Evolutionary conservation across 37 sponge, comb jelly and placozoan genomes (phyloP).

Genomic region (Geodia barretti): DNA sequence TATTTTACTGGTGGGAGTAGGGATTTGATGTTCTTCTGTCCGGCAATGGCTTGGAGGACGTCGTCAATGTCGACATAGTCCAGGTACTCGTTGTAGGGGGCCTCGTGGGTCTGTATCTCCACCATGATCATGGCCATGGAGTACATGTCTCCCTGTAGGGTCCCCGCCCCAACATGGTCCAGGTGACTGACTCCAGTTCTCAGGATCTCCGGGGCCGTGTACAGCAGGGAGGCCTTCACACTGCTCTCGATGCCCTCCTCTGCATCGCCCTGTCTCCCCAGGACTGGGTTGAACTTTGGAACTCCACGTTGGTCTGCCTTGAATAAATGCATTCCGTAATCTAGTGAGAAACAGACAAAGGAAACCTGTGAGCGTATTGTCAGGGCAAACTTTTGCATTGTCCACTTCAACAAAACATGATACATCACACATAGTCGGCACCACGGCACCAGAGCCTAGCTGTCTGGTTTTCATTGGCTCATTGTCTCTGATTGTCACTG

Average conservation of each 20-base stretch:
- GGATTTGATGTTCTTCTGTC: constrained; percentile 25
- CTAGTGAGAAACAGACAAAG: constrained; percentile 7
- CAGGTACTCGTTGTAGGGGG: constrained; percentile 51
- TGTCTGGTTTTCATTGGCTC: no score
- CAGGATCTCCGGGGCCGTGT: constrained; percentile 61
- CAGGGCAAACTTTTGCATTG: no score
- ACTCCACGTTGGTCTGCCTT: constrained; percentile 60
- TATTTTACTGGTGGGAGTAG: constrained; percentile 24
- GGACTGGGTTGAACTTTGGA: constrained; percentile 44
- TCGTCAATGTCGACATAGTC: constrained; percentile 54
- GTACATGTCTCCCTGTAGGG: constrained; percentile 65
- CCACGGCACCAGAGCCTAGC: no score
- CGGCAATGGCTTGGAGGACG: constrained; percentile 50
- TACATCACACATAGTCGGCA: no score
- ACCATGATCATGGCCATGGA: constrained; percentile 52
- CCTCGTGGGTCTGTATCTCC: constrained; percentile 52
- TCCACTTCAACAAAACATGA: no score
- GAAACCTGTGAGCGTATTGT: not conserved
- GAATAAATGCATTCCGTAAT: constrained; percentile 55
- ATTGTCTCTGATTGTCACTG: no score
- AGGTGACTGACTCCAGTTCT: constrained; percentile 42
- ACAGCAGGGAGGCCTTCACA: constrained; percentile 41
- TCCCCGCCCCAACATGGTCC: constrained; percentile 55
- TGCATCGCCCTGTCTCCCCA: not conserved
- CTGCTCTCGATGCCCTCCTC: constrained; percentile 15